Evolutionary conservation across 1,140 invertebrate species (phyloP).

Genomic region (Mizuhopecten yessoensis): DNA sequence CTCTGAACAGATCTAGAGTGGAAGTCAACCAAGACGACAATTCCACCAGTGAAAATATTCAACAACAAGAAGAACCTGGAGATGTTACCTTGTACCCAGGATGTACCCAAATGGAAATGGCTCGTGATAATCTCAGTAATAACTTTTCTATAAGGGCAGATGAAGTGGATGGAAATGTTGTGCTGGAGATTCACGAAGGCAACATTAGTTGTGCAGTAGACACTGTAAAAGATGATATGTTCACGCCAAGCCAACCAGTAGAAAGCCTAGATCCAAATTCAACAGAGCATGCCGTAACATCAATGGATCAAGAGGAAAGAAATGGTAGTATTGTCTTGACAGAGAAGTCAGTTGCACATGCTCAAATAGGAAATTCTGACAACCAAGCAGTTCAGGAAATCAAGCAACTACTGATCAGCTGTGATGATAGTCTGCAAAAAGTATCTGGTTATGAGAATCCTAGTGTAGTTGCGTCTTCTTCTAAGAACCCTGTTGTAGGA

Average conservation of each 20-base stretch:
- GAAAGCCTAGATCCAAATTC: background rate
- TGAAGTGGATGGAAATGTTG: constrained; percentile 16
- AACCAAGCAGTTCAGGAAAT: too few relatives aligned
- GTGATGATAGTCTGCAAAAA: too few relatives aligned
- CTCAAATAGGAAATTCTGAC: background rate
- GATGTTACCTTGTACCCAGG: background rate
- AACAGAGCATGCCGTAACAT: background rate
- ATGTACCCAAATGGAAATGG: background rate
- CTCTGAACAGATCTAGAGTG: background rate
- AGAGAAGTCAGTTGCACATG: background rate
- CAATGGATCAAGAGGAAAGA: background rate
- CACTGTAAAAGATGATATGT: background rate
- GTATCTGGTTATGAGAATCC: too few relatives aligned
- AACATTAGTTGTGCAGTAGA: background rate
- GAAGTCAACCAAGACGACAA: background rate
- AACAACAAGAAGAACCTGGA: background rate
- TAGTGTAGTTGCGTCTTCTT: too few relatives aligned
- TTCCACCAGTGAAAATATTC: background rate
- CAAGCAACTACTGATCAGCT: too few relatives aligned
- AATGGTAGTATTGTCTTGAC: background rate
- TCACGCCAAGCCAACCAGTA: background rate
- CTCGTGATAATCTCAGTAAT: background rate
- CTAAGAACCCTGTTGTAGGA: too few relatives aligned
- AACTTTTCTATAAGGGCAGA: background rate
- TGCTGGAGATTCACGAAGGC: background rate